These are phyloP conservation scores for Pavo muticus DNA, from an alignment of 2,113 vertebrate genomes.

Conservation along the genomic window DNA sequence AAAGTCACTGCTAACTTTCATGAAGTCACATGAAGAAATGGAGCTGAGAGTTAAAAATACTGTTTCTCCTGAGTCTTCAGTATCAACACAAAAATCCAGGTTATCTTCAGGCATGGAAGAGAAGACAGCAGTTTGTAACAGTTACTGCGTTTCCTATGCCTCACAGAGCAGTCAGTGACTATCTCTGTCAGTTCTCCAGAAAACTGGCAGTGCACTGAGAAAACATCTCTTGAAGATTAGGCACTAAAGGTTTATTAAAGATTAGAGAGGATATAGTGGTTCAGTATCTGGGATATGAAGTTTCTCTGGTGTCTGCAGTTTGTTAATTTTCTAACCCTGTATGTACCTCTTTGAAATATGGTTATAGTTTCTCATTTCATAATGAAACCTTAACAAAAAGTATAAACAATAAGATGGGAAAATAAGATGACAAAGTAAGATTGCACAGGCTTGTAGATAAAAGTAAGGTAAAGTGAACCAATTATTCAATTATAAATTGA, in stretches of 20 bases:
- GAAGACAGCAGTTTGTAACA: rapidly evolving
- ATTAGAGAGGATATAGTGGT: rapidly evolving
- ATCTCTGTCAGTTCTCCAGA: rapidly evolving
- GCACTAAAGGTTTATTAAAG: rapidly evolving
- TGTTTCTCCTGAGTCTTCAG: not conserved
- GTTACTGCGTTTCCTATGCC: not conserved
- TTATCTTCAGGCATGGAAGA: not conserved
- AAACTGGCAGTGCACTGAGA: not conserved
- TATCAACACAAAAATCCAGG: rapidly evolving
- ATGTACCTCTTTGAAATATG: rapidly evolving
- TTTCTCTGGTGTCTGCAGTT: not conserved
- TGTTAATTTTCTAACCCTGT: not conserved
- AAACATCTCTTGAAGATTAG: not conserved
- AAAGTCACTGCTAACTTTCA: not conserved
- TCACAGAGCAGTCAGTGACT: rapidly evolving
- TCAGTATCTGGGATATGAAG: not conserved
- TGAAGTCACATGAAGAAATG: not conserved
- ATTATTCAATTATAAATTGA: no score
- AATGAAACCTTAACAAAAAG: not conserved
- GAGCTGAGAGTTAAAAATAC: not conserved
- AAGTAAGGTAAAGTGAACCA: not conserved
- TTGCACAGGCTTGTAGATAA: not conserved
- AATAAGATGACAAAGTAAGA: not conserved
- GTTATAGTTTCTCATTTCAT: not conserved
- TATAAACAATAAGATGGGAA: not conserved